Conservation (phyloP, 2,888 invertebrate genomes). For the Cephalotes varians region DNA sequence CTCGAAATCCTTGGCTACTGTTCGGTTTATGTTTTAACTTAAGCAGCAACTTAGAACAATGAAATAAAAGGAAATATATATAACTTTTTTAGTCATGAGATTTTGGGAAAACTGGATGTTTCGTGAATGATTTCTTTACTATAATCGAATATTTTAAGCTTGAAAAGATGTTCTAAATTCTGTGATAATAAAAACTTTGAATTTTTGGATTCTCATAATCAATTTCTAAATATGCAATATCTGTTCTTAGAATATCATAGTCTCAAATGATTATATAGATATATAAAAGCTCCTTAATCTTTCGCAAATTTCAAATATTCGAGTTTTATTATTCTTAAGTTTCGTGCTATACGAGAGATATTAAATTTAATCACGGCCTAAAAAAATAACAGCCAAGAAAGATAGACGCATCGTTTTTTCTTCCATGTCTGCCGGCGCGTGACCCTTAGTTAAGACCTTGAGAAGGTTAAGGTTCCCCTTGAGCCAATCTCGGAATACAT, state of each 20-base stretch:
- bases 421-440: conserved; percentile 42
- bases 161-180: not conserved
- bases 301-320: not conserved
- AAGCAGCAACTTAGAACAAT: conserved; percentile 9
- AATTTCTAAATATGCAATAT: not conserved
- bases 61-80: not conserved
- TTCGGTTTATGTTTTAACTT: conserved; percentile 30
- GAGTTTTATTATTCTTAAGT: not conserved
- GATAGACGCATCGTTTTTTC: conserved; percentile 44
- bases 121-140: not conserved
- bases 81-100: not conserved
- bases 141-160: not conserved
- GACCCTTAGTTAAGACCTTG: conserved; percentile 67
- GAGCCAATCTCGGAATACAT: conserved; percentile 50
- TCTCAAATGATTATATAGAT: not conserved
- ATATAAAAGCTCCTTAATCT: not conserved
- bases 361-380: not conserved
- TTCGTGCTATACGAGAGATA: not conserved
- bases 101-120: not conserved
- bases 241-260: not conserved
- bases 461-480: conserved; percentile 62
- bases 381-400: not conserved
- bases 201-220: not conserved
- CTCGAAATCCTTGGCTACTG: not conserved
- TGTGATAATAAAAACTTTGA: not conserved